phyloP scores from a whole-genome alignment of 1,140 invertebrate genomes.

The Drosophila orena region DNA sequence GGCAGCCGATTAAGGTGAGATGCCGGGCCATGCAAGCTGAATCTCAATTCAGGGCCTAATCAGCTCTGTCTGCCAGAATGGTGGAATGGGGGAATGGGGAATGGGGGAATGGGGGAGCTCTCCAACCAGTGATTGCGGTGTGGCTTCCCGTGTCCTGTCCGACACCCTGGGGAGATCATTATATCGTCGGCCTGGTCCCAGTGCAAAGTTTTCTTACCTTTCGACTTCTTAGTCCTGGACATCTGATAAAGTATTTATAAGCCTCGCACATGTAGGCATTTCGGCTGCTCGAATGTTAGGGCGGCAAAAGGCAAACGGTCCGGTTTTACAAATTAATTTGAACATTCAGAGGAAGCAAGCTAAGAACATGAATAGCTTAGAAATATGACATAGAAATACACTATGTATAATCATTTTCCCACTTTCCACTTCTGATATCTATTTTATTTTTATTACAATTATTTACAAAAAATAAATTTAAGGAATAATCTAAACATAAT shows the following conservation, averaged over 20 bases:
- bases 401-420: too few relatives aligned
- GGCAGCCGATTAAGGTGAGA: slow-evolving; percentile 81
- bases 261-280: slow-evolving; percentile 43
- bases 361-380: background rate
- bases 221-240: slow-evolving; percentile 54
- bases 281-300: background rate
- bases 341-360: background rate
- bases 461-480: too few relatives aligned
- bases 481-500: too few relatives aligned
- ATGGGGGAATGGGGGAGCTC: slow-evolving; percentile 1
- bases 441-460: too few relatives aligned
- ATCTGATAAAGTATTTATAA: slow-evolving; percentile 79
- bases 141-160: slow-evolving; percentile 5
- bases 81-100: too few relatives aligned
- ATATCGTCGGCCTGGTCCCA: slow-evolving; percentile 67
- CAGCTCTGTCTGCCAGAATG: slow-evolving; percentile 41
- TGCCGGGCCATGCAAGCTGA: slow-evolving; percentile 74
- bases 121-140: background rate
- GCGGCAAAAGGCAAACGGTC: slow-evolving; percentile 13
- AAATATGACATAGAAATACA: too few relatives aligned
- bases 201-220: slow-evolving; percentile 66
- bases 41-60: slow-evolving; percentile 73
- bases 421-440: too few relatives aligned
- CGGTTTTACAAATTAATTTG: slow-evolving; percentile 1
- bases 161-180: slow-evolving; percentile 78